Base-by-base conservation (phyloP, 2,797 vertebrate species). In the Coranthus polyacanthus region DNA sequence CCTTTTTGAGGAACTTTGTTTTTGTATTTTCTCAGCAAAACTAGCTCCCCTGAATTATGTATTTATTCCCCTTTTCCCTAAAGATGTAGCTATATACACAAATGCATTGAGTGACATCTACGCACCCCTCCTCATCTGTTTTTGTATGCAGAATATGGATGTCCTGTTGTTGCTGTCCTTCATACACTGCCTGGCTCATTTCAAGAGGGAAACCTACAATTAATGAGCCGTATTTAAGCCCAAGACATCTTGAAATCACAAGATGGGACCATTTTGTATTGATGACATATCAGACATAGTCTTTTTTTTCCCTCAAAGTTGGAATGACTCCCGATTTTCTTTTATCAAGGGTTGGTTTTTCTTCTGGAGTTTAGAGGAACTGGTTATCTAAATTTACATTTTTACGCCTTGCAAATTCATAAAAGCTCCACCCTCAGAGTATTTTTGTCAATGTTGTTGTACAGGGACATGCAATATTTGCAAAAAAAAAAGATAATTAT, bases 391-490 rank as follows among this genome's bases (percentile, higher is more conserved):
- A 91, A 93, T 84, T 90, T 78, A 93, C 91, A 94, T 93, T 93
- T 94, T 88, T 93, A 92, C 87, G 85, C 90, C 92, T 93, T 93
- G 92, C 91, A 92, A 93, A 93, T 92, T 92, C 88, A 92, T 90
- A 90, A 91, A 91, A 92, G 85, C 88, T 90, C 88, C 88, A 91
- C 90, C 88, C 85, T 89, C 84, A 92, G 87, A 91, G 88, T 92
- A 93, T 89, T 93, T 93, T 93, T 92, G 90, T 93, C 95, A 94
- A 95, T 96, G 94, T 94, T 95, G 94, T 95, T 97, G 96, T 97
- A 98, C 95, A 96, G 96, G 96, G 95, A 96, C 96, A 96, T 96
- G 96, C 96, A 97, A 96, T 98, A 97, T 95, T 95, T 95, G 95
- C 94, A 95, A 93, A 86, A 91, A 92, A 89, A 75, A 88, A 88